Percentiles rank a stretch among this genome's conserved stretches.
Evolutionary conservation across 2,888 invertebrate genomes (phyloP).

Genomic region (Podotricha telesiphe): DNA sequence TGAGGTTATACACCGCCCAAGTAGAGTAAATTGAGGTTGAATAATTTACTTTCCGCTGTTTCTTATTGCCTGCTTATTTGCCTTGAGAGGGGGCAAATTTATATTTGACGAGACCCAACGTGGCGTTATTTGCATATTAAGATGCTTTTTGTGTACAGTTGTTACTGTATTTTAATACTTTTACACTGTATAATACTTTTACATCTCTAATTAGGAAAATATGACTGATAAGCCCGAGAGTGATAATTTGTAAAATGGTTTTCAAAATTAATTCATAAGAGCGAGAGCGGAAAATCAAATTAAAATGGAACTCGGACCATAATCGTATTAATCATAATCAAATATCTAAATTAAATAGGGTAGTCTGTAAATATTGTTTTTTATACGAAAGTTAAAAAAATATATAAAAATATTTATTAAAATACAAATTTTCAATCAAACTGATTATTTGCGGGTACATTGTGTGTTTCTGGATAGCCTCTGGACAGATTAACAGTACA

Average conservation of each 20-base stretch:
- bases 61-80: slow-evolving; percentile 50
- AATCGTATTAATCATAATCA: too few relatives aligned
- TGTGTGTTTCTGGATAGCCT: not conserved
- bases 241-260: too few relatives aligned
- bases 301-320: too few relatives aligned
- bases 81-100: slow-evolving; percentile 41
- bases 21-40: slow-evolving; percentile 59
- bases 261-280: too few relatives aligned
- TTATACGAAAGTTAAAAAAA: not conserved
- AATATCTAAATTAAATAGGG: too few relatives aligned
- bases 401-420: not conserved
- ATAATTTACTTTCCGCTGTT: slow-evolving; percentile 60
- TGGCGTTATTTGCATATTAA: slow-evolving; percentile 36
- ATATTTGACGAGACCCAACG: slow-evolving; percentile 43
- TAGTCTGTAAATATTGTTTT: not conserved
- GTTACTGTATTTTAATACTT: slow-evolving; percentile 7
- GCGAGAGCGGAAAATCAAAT: too few relatives aligned
- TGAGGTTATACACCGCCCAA: slow-evolving; percentile 57
- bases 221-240: not conserved
- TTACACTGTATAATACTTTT: not conserved
- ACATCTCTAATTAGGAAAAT: too few relatives aligned
- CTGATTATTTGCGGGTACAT: not conserved
- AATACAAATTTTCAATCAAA: not conserved
- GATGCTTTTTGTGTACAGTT: slow-evolving; percentile 5
- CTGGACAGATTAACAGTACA: slow-evolving; percentile 18